A percentile compares a stretch with the other conserved stretches of the same genome.
phyloP scores from a whole-genome alignment of 2,888 invertebrate species.

The Tenthredo notha region DNA sequence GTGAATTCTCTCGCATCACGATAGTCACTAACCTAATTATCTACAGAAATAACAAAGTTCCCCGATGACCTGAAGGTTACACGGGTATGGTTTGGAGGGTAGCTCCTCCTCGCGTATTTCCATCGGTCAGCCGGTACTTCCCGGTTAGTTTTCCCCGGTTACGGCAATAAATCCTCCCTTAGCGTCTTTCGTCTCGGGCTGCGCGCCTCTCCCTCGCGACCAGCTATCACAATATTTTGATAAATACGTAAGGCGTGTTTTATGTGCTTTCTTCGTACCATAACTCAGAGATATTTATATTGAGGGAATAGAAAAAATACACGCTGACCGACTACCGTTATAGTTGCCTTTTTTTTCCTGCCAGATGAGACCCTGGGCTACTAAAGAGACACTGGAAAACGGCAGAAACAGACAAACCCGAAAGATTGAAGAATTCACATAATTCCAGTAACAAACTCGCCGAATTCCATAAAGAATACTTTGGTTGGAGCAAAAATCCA shows the following conservation, averaged over 20 bases:
- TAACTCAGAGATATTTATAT: conserved; percentile 74
- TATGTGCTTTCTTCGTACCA: conserved; percentile 68
- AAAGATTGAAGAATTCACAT: neutral
- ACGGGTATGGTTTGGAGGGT: neutral
- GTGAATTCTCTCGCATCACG: neutral
- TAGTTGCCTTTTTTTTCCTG: neutral
- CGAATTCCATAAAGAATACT: neutral
- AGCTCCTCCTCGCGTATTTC: conserved; percentile 53
- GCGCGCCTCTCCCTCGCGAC: conserved; percentile 58
- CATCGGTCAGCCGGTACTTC: conserved; percentile 65
- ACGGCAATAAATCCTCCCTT: conserved; percentile 64
- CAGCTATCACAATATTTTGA: conserved; percentile 77
- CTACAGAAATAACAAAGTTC: conserved; percentile 55
- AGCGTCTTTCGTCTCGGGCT: conserved; percentile 53
- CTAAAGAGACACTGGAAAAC: neutral
- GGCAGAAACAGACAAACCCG: neutral
- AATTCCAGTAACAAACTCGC: neutral
- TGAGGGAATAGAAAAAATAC: conserved; percentile 72
- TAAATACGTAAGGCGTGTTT: conserved; percentile 74
- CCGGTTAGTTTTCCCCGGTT: conserved; percentile 45
- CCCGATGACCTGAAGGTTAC: conserved; percentile 40
- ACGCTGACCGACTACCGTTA: conserved; percentile 20
- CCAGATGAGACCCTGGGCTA: conserved; percentile 41
- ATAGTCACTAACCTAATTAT: conserved; percentile 56
- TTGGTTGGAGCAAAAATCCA: neutral